Percentiles rank a stretch among this genome's conserved stretches.
Evolutionary conservation across 2,888 invertebrate species (phyloP).

Genomic region (Drosophila anceps): DNA sequence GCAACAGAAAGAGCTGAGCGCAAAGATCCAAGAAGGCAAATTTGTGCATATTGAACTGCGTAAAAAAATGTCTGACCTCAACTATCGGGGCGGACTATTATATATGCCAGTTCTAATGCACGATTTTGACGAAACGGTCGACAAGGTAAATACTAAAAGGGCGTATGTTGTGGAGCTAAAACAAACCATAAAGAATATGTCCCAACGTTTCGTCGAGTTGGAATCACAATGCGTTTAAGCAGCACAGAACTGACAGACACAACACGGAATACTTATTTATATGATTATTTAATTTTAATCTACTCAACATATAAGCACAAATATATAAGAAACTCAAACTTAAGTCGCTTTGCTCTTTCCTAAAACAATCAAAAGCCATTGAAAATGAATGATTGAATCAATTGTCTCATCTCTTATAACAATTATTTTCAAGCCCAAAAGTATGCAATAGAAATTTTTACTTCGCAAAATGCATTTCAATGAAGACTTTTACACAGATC

Average conservation of each 20-base stretch:
- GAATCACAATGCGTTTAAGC: slow-evolving; percentile 28
- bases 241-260: background rate
- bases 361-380: background rate
- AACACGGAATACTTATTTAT: background rate
- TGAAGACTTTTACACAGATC: no score
- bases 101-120: slow-evolving; percentile 77
- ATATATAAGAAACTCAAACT: background rate
- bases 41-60: slow-evolving; percentile 61
- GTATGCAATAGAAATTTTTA: background rate
- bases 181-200: slow-evolving; percentile 26
- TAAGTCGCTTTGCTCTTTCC: background rate
- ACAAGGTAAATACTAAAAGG: slow-evolving; percentile 34
- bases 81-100: slow-evolving; percentile 77
- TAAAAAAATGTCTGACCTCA: slow-evolving; percentile 60
- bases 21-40: slow-evolving; percentile 60
- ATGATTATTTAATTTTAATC: background rate
- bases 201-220: slow-evolving; percentile 21
- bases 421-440: no score
- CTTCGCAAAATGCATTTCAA: background rate
- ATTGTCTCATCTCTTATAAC: no score
- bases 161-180: slow-evolving; percentile 44
- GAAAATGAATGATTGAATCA: no score
- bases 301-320: background rate
- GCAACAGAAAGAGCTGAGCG: slow-evolving; percentile 19
- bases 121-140: slow-evolving; percentile 78